These are phyloP conservation scores for Zelostemma sp. DNA, from an alignment of 1,140 invertebrate genomes.

Conservation along the genomic window DNA sequence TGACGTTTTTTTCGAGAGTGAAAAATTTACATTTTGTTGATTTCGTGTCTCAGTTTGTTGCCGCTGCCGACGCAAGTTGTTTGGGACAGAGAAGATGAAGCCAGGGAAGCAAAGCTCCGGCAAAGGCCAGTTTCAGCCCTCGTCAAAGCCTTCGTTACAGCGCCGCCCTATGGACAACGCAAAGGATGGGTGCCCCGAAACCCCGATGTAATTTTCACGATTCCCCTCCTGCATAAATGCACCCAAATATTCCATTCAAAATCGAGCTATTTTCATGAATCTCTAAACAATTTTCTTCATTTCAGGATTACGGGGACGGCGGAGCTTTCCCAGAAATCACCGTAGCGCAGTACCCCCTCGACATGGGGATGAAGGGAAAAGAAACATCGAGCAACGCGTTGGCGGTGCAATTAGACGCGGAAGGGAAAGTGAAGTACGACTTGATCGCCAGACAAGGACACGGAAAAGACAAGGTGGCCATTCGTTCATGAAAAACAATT, in stretches of 20 bases:
- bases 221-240: too few relatives aligned
- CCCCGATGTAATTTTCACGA: conserved; percentile 85
- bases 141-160: conserved; percentile 85
- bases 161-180: conserved; percentile 97
- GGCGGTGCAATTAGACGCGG: conserved; percentile 92
- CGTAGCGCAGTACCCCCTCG: conserved; percentile 96
- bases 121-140: conserved; percentile 77
- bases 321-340: conserved; percentile 99
- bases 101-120: conserved; percentile 73
- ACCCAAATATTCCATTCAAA: too few relatives aligned
- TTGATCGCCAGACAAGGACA: conserved; percentile 95
- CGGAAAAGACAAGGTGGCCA: conserved; percentile 89
- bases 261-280: too few relatives aligned
- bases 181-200: conserved; percentile 94
- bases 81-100: conserved; percentile 91
- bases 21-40: too few relatives aligned
- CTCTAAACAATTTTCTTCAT: too few relatives aligned
- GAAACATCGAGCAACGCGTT: conserved; percentile 89
- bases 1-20: too few relatives aligned
- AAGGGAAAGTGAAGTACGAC: conserved; percentile 98
- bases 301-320: conserved; percentile 90
- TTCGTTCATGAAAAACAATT: neutral
- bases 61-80: conserved; percentile 87
- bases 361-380: conserved; percentile 83
- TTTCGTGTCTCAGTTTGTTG: conserved; percentile 83